Percentiles rank a stretch among this genome's conserved stretches.
phyloP scores from a whole-genome alignment of 1,140 invertebrate species.

The Aphaenogaster rudis region DNA sequence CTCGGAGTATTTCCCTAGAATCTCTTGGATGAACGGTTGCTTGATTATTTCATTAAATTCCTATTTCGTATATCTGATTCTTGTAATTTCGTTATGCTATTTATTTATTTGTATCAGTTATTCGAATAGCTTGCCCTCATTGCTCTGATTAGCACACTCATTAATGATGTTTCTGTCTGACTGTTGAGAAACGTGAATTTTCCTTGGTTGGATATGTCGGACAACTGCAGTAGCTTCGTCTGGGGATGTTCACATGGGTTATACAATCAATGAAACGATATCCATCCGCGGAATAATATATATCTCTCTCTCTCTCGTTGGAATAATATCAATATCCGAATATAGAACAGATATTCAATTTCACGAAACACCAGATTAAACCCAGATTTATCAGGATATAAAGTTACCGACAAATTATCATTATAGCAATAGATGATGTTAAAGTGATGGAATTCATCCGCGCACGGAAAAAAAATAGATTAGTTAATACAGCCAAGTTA shows the following conservation, averaged over 20 bases:
- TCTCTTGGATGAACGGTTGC: neutral
- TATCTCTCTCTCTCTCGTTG: constrained; percentile 26
- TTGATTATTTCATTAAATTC: neutral
- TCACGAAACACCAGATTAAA: constrained; percentile 41
- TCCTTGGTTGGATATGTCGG: constrained; percentile 7
- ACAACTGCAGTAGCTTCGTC: neutral
- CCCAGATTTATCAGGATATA: constrained; percentile 10
- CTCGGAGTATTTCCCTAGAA: neutral
- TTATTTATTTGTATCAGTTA: constrained; percentile 1
- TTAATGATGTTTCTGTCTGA: neutral
- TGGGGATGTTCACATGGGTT: constrained; percentile 16
- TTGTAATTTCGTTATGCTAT: neutral
- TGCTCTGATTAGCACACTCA: neutral
- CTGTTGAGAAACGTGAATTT: neutral
- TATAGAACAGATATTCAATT: constrained; percentile 42
- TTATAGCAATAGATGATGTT: neutral
- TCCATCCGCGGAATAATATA: neutral
- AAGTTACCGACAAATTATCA: constrained; percentile 43
- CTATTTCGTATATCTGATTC: neutral
- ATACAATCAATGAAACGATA: constrained; percentile 23
- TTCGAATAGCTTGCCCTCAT: neutral
- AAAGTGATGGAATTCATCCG: neutral
- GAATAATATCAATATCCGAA: constrained; percentile 42
- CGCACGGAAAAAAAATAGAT: no score
- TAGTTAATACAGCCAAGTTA: no score